Evolutionary conservation across 2,888 invertebrate species (phyloP), one percentile per base, ranked within the genome.

Genomic region (Cryptocephalus moraei): DNA sequence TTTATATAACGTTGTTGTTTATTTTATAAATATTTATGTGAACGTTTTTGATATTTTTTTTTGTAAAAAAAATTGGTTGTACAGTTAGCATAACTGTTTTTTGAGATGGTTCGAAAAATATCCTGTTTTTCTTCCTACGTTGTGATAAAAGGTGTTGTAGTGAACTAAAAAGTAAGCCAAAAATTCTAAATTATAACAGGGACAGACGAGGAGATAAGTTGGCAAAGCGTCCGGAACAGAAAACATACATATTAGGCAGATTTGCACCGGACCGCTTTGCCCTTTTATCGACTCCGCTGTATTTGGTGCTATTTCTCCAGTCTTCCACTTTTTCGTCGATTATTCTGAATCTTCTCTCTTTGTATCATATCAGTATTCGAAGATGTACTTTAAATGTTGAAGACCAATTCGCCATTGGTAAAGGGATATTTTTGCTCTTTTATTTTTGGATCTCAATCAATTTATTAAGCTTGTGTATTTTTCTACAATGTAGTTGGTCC

Each of bases 1-100:
- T 22, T 22, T 22, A 22, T 22, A 62, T 57, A 53, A 56, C 36
- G 59, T 66, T 66, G 66, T 66, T 66, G 61, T 64, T 62, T 63
- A 65, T 65, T 61, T 64, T 65, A 62, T 64, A 63, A 62, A 64
- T 62, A 62, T 65, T 65, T 66, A 61, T 66, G 60, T 60, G 49
- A 52, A 50, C 49, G 55, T 55, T 56, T 55, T 48, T 43, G 47
- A 51, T 44, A 22, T 22, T 22, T 22, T 22, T n/a, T 52, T 52
- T 51, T 47, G 32, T 48, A 49, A 51, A 49, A 41, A 49, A 42
- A 49, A 49, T 51, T 51, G 51, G 39, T 42, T 47, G 41, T 50
- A 50, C 42, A 44, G 22, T 32, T 45, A 40, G 41, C 44, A 41
- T 46, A 36, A 36, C 11, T 36, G 36, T 12, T 22, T n/a, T 22